Evolutionary conservation across 2,888 invertebrate genomes (phyloP), one percentile per base, ranked within the genome.

Genomic region (Brachyopa scutellaris): DNA sequence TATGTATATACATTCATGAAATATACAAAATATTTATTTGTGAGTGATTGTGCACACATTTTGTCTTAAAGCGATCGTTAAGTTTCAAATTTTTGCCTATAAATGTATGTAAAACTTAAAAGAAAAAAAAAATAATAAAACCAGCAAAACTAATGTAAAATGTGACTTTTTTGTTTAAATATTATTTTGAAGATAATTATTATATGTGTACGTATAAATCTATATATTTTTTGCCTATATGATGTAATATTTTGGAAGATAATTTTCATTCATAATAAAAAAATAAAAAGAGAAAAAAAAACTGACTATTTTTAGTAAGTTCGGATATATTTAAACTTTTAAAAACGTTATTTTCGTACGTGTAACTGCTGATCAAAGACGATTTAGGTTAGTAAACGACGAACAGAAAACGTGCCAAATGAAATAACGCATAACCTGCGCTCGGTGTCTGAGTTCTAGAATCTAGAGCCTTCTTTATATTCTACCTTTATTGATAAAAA

Each of bases 211-310:
- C 23, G 62, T 55, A 26, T 11, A 66, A 36, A 45, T 36, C 61
- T 40, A 59, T 19, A 73, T 45, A 74, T 74, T 64, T 78, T 74
- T 67, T 61, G 66, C 74, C 61, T 79, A 79, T 74, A 79, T 38
- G 66, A 79, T 78, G 73, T 78, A 66, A 78, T 45, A 67, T 79
- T 73, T 67, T 61, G 21, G 45, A 79, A 53, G 66, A 73, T 73
- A 79, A 61, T 79, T 79, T 79, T 73, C 79, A 79, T 74, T 79
- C 66, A 40, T 61, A 79, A 79, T 74, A 79, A 79, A 74, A 59
- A 61, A 53, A 61, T 13, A 6, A 2, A 13, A 31, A 38, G 55
- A 55, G 19, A 70, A 61, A 61, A 29, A 11, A 29, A 6, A 13
- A 11, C 1, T 36, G 26, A 11, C 1, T 36, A 17, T 38, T 49